Percentiles rank a stretch among this genome's conserved stretches.
These are phyloP conservation scores for Gallinago solitaria DNA, from an alignment of 2,797 vertebrate species.

Conservation along the genomic window DNA sequence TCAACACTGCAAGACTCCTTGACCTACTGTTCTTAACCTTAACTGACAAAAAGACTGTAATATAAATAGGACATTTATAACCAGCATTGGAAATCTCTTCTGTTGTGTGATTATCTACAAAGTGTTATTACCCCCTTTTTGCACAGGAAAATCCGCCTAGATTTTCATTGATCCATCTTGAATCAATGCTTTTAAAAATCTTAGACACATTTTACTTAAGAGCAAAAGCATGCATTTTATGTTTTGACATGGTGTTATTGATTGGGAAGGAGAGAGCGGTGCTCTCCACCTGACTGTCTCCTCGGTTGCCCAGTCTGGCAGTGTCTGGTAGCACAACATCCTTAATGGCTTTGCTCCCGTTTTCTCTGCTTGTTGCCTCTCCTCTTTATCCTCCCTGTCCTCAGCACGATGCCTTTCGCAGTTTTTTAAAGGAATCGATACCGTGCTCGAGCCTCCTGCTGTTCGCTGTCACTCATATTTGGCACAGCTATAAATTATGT, in stretches of 20 bases:
- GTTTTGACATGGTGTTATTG: conserved; percentile 97
- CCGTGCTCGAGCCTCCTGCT: conserved; percentile 80
- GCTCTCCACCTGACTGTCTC: conserved; percentile 76
- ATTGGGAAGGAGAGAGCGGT: conserved; percentile 79
- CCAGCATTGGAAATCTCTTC: conserved; percentile 74
- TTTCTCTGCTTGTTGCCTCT: conserved; percentile 76
- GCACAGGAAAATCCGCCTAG: conserved; percentile 86
- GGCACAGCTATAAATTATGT: conserved; percentile 91
- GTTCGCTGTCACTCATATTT: conserved; percentile 92
- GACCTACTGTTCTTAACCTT: conserved; percentile 77
- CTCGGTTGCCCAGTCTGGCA: conserved; percentile 73
- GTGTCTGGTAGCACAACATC: conserved; percentile 88
- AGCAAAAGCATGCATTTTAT: conserved; percentile 98
- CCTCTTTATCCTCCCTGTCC: conserved; percentile 78
- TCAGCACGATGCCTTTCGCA: conserved; percentile 79
- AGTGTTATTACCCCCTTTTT: conserved; percentile 91
- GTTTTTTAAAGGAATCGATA: conserved; percentile 94
- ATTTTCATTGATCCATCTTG: conserved; percentile 91
- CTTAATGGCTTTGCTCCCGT: conserved; percentile 93
- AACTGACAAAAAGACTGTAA: conserved; percentile 70
- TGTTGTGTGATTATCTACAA: conserved; percentile 85
- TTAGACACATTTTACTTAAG: conserved; percentile 98
- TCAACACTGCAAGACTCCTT: conserved; percentile 66
- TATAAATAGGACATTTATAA: conserved; percentile 76
- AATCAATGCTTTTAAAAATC: conserved; percentile 99